These are phyloP conservation scores for Drosophila infuscata DNA, from an alignment of 2,888 invertebrate genomes.

Conservation along the genomic window DNA sequence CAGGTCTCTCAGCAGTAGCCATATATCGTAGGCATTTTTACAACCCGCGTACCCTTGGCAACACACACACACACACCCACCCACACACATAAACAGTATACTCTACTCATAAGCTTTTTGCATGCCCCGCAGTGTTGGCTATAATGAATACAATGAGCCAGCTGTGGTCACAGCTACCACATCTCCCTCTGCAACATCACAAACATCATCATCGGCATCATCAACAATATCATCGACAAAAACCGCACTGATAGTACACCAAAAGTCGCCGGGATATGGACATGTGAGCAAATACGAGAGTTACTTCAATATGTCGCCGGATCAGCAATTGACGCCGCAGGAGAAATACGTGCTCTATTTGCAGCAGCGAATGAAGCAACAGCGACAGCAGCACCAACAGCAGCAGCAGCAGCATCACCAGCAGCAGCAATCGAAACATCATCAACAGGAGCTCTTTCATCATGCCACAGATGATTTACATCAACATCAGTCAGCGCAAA, in stretches of 20 bases:
- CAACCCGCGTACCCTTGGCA: constrained; percentile 22
- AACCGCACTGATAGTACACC: constrained; percentile 58
- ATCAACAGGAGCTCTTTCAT: constrained; percentile 47
- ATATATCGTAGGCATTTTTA: constrained; percentile 33
- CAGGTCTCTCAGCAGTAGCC: background rate
- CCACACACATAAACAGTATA: background rate
- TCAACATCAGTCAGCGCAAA: constrained; percentile 61
- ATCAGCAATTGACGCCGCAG: constrained; percentile 82
- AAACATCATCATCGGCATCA: constrained; percentile 29
- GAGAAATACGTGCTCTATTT: constrained; percentile 84
- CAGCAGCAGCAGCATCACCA: constrained; percentile 53
- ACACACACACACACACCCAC: background rate
- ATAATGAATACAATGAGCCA: constrained; percentile 66
- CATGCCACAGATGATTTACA: constrained; percentile 61
- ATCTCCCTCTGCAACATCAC: constrained; percentile 26
- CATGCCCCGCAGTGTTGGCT: constrained; percentile 69
- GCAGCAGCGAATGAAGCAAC: constrained; percentile 81
- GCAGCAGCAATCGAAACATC: constrained; percentile 45
- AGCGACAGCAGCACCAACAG: constrained; percentile 53
- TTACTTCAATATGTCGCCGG: constrained; percentile 71
- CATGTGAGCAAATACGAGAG: constrained; percentile 63
- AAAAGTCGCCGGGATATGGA: constrained; percentile 63
- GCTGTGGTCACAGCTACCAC: constrained; percentile 35
- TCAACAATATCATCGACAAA: constrained; percentile 48
- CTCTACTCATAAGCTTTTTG: constrained; percentile 43